phyloP scores from a whole-genome alignment of 2,888 invertebrate genomes.

The Microplitis manilae region DNA sequence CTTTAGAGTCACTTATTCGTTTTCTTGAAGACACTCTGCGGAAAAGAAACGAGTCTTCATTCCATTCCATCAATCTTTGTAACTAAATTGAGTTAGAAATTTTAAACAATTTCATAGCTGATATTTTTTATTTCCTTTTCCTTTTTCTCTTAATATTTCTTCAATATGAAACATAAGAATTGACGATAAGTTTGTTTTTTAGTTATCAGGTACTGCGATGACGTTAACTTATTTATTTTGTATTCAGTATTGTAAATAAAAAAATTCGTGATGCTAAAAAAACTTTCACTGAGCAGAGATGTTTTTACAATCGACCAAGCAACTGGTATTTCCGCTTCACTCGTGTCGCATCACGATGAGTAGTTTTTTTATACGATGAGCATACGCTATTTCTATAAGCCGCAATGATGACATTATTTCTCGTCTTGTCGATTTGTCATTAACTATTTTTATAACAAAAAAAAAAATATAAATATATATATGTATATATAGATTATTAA shows the following conservation, averaged over 20 bases:
- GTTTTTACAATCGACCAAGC: slow-evolving; percentile 25
- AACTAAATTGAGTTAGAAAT: slow-evolving; percentile 1
- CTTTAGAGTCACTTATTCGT: not conserved
- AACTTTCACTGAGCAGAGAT: slow-evolving; percentile 31
- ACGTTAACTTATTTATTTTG: not conserved
- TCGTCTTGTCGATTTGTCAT: slow-evolving; percentile 16
- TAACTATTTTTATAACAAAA: slow-evolving; percentile 4
- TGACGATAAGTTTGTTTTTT: not conserved
- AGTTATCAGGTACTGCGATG: not conserved
- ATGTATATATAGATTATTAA: slow-evolving; percentile 15
- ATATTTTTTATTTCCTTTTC: not conserved
- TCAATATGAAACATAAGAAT: not conserved
- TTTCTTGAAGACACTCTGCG: slow-evolving; percentile 3
- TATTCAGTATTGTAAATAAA: slow-evolving; percentile 1
- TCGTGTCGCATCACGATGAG: slow-evolving; percentile 36
- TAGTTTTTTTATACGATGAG: slow-evolving; percentile 13
- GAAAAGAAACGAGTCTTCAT: not conserved
- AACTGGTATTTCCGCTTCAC: slow-evolving; percentile 36
- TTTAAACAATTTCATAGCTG: not conserved
- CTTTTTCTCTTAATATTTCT: not conserved
- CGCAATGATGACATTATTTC: slow-evolving; percentile 10
- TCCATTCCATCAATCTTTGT: not conserved
- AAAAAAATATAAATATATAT: slow-evolving; percentile 9
- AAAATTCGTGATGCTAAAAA: not conserved
- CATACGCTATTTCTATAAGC: not conserved